Evolutionary conservation across 2,113 vertebrate species (phyloP), one percentile per base, ranked within the genome.

Genomic region (Shinisaurus crocodilurus): DNA sequence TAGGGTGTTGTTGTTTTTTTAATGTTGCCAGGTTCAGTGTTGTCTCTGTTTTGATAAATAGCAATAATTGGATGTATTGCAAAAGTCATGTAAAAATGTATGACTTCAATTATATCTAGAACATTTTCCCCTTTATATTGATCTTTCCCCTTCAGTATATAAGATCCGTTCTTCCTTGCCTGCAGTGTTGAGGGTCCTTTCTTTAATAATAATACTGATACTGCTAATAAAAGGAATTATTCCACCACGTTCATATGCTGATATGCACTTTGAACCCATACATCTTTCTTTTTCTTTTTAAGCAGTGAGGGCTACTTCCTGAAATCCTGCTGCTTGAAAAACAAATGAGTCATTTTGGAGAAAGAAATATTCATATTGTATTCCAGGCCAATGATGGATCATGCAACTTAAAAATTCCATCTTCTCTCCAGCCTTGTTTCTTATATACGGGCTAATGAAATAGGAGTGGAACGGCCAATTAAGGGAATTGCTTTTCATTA

Each of bases 41-140:
- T 96, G 96, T 97, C 97, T 97, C 87, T 85, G 95, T 96, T 97
- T 98, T 98, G 97, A 98, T 98, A 97, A 98, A 98, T 98, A 97
- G 95, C 96, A 96, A 96, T 98, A 98, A 98, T 98, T 98, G 97
- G 96, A 93, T 93, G 15, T 94, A 96, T 94, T 96, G 96, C 96
- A 96, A 94, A 96, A 98, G 97, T 96, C 96, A 50, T 96, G 96
- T 97, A 97, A 97, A 96, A 98, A 98, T 97, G 96, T 97, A 97
- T 96, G 94, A 95, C 96, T 98, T 97, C 97, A 97, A 96, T 98
- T 98, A 97, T 96, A 97, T 97, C 95, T 90, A 90, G 93, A 96
- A 95, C 95, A 95, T 94, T 96, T 94, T 96, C 96, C 96, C 95
- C 81, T 80, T 96, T 94, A 95, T 97, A 97, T 97, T 97, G 97